Base-by-base conservation (phyloP, 1,140 invertebrate genomes). In the Brachionus plicatilis region DNA sequence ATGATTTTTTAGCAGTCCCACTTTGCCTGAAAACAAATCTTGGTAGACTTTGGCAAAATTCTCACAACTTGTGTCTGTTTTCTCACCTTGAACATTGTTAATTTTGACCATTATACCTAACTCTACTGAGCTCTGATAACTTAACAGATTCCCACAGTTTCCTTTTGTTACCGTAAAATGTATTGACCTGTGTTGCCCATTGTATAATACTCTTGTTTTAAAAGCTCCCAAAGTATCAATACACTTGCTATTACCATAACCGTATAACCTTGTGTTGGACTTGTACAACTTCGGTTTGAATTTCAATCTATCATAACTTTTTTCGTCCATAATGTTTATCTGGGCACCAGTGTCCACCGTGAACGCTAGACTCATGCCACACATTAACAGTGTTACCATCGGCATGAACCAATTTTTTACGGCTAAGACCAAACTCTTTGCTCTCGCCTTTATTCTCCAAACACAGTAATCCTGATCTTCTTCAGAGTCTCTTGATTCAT, bases 341-440 rank as follows among this genome's bases (percentile, higher is more conserved):
- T 65, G 56, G 24, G 56, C 56, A 65, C 56, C 56, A 65, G 56
- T 65, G 56, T 65, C 56, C n/a, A 65, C 56, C 56, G 56, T 65
- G 24, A 65, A 65, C 56, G 45, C 56, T 65, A 65, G 56, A 65
- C 56, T 65, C 24, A 65, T 17, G n/a, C 56, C 56, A 65, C 56
- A 65, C 56, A 65, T 65, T 20, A 65, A 65, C n/a, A 65, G n/a
- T 65, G 56, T 65, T 65, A 65, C 56, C 56, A 65, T 65, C n/a
- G 56, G 24, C 56, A 65, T 65, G 24, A 65, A 65, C 56, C 56
- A 65, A 65, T 65, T 65, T 65, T 65, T 65, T 17, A 65, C 24
- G 24, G 24, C 56, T 27, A 65, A 20, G 56, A 65, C 56, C 56
- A 65, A 20, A 65, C 24, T 65, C 24, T 65, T 65, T 17, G 24